Base-by-base conservation (phyloP, 92 coral and sea anemone genomes). In the Epizoanthus rinbou region DNA sequence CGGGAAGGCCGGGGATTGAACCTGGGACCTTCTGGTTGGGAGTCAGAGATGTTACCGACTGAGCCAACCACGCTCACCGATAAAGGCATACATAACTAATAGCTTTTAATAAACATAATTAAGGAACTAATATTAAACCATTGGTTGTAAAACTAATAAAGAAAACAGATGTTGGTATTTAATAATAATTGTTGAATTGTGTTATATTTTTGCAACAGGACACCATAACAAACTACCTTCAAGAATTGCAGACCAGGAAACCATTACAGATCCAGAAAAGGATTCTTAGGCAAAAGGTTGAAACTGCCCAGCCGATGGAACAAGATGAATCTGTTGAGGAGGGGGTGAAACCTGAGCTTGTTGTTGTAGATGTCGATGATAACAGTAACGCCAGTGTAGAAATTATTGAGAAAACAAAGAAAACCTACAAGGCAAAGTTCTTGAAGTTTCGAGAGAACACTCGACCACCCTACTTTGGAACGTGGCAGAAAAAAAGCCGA, bases 391-490 rank as follows among this genome's bases (percentile, higher is more conserved):
- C 85, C 56, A 89, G 91, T 33, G 59, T 87, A n/a, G 86, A 88
- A 73, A 90, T 85, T 60, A 74, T 87, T 69, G 94, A 88, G 57
- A 83, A 85, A 66, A 60, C 75, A 64, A 68, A 72, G 31, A 80
- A 83, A 53, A 82, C 39, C 6, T 79, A 16, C 45, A 96, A 84
- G 19, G 89, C 81, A 31, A 94, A 94, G 63, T 84, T 94, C 50
- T 82, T 96, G 21, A 91, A 96, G 87, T 96, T 96, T 76, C 88
- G 88, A 35, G 90, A 79, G 15, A 92, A 96, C 84, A 86, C 92
- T 79, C 86, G 99, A 65, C 99, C 99, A 31, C 94, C 99, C 53
- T 96, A 94, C 71, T 94, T 90, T 87, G 99, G 99, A 33, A 96
- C 96, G 16, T 91, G 90, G 85, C 86, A 92, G 57, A 96, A 93